Conservation (phyloP, 2,888 invertebrate species). For the Bibio marci region DNA sequence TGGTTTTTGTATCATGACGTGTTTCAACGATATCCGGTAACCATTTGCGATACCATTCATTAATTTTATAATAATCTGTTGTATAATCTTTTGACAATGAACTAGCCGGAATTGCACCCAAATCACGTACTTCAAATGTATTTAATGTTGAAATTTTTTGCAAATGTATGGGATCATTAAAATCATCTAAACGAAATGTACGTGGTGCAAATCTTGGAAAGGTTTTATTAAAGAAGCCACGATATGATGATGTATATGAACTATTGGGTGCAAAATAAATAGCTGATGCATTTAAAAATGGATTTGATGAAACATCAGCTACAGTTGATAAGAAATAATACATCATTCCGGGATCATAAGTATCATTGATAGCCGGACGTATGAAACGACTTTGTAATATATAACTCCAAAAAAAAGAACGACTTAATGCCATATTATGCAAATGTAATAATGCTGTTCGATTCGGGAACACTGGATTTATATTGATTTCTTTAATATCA, state of each 20-base stretch:
- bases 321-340: slow-evolving; percentile 89
- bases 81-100: slow-evolving; percentile 78
- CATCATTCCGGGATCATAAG: slow-evolving; percentile 96
- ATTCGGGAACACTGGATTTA: slow-evolving; percentile 88
- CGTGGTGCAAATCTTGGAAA: slow-evolving; percentile 87
- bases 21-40: slow-evolving; percentile 70
- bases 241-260: slow-evolving; percentile 85
- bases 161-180: slow-evolving; percentile 89
- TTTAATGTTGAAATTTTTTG: slow-evolving; percentile 90
- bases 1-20: slow-evolving; percentile 79
- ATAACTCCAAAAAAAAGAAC: slow-evolving; percentile 93
- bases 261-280: slow-evolving; percentile 88
- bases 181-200: slow-evolving; percentile 80
- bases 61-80: slow-evolving; percentile 74
- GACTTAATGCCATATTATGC: slow-evolving; percentile 90
- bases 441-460: slow-evolving; percentile 82
- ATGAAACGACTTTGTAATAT: slow-evolving; percentile 82
- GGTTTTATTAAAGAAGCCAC: slow-evolving; percentile 93
- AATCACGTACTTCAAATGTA: slow-evolving; percentile 72
- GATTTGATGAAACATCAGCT: slow-evolving; percentile 87
- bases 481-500: slow-evolving; percentile 83
- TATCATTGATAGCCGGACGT: slow-evolving; percentile 76
- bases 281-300: slow-evolving; percentile 80
- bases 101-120: slow-evolving; percentile 67
- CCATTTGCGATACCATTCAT: slow-evolving; percentile 89